phyloP scores from a whole-genome alignment of 1,140 invertebrate species.

The Araneus ventricosus region DNA sequence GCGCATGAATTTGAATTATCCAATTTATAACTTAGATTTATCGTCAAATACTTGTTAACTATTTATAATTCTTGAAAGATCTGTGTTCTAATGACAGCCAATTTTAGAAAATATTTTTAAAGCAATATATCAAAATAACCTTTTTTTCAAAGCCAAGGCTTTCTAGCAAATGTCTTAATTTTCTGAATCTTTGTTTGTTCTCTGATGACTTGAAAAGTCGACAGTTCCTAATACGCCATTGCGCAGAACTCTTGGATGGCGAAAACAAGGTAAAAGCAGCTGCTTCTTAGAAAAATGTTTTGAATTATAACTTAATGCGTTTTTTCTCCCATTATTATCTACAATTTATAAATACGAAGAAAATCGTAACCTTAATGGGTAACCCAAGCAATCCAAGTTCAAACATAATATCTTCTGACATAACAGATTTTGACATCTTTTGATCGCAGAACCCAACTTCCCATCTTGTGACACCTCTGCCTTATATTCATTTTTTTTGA shows the following conservation, averaged over 20 bases:
- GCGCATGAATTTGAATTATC: too few species aligned
- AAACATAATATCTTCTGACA: conserved; percentile 7
- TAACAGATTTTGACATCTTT: conserved; percentile 30
- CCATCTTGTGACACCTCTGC: conserved; percentile 15
- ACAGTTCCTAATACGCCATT: background rate
- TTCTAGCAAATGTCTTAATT: background rate
- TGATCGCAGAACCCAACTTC: background rate
- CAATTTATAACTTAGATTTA: too few species aligned
- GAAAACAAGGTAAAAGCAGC: background rate
- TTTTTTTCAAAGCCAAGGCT: background rate
- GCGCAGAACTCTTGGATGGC: background rate
- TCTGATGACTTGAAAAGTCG: background rate
- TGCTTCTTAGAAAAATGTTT: background rate
- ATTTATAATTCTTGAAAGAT: too few species aligned
- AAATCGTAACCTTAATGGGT: background rate
- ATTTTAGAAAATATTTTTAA: background rate
- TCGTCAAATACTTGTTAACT: too few species aligned
- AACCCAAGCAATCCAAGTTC: conserved; percentile 15
- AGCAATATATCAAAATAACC: background rate
- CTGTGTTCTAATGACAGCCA: too few species aligned
- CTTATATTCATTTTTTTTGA: conserved; percentile 13
- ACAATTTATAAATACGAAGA: background rate
- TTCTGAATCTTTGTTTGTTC: background rate
- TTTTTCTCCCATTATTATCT: background rate
- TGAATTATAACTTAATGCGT: background rate